Conservation (phyloP, 1,140 invertebrate genomes). For the Pemphigus obesinymphae region DNA sequence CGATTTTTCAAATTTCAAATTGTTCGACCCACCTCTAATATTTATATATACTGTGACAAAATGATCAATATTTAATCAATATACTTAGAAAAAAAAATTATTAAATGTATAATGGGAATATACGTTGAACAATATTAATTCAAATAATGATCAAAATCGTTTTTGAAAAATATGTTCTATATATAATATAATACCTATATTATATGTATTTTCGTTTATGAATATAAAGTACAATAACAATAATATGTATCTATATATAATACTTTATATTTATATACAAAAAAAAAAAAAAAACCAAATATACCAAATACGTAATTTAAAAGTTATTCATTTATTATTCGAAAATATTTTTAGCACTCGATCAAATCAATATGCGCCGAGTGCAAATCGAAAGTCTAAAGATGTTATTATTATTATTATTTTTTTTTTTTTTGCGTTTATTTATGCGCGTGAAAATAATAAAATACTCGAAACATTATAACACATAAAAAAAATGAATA, state of each 20-base stretch:
- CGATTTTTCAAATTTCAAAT: too few species aligned
- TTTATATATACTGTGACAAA: too few species aligned
- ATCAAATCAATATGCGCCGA: not conserved
- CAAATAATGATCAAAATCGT: not conserved
- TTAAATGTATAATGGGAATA: too few species aligned
- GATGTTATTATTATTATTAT: not conserved
- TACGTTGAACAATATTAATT: not conserved
- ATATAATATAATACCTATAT: not conserved
- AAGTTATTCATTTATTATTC: not conserved
- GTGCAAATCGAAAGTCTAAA: not conserved
- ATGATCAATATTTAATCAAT: too few species aligned
- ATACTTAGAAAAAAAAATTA: too few species aligned
- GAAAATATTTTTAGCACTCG: not conserved
- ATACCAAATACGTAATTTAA: too few species aligned
- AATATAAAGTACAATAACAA: not conserved
- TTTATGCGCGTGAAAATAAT: not conserved
- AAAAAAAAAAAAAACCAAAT: not conserved
- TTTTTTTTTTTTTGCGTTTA: not conserved
- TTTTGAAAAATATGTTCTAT: not conserved
- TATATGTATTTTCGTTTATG: not conserved
- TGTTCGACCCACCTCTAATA: too few species aligned
- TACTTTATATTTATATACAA: not conserved
- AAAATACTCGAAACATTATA: not conserved
- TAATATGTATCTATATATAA: not conserved
- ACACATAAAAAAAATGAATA: not conserved